phyloP scores from a whole-genome alignment of 2,113 vertebrate species.

The Atractosteus spatula region DNA sequence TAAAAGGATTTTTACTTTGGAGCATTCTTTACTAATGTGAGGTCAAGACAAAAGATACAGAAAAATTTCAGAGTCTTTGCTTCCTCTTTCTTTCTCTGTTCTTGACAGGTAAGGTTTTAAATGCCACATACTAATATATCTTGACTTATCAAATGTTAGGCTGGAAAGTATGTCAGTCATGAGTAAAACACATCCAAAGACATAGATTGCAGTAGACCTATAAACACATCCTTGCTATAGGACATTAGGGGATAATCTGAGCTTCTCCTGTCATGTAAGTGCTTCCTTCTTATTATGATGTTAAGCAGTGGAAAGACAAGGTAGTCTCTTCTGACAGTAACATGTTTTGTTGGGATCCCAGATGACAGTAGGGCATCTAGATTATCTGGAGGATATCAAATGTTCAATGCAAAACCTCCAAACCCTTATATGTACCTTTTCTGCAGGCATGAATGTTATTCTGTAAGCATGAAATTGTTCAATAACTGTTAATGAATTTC shows the following conservation, averaged over 20 bases:
- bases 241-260: background rate
- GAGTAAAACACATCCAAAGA: background rate
- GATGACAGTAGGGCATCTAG: background rate
- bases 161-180: background rate
- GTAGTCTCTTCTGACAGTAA: constrained; percentile 2
- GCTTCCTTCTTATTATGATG: background rate
- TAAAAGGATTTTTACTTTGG: no score
- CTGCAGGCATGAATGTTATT: background rate
- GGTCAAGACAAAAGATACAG: no score
- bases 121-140: background rate
- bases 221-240: background rate
- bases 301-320: background rate
- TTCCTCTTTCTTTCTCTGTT: no score
- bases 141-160: background rate
- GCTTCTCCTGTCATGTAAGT: background rate
- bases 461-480: no score
- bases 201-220: background rate
- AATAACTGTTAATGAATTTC: no score
- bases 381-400: background rate
- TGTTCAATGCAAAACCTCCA: background rate
- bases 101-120: no score
- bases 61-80: no score
- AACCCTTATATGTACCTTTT: background rate
- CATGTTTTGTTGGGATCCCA: background rate
- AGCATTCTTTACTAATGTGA: no score